Percentiles rank a stretch among this genome's conserved stretches.
phyloP scores from a whole-genome alignment of 2,113 vertebrate species.

The Cryptotis parvus region DNA sequence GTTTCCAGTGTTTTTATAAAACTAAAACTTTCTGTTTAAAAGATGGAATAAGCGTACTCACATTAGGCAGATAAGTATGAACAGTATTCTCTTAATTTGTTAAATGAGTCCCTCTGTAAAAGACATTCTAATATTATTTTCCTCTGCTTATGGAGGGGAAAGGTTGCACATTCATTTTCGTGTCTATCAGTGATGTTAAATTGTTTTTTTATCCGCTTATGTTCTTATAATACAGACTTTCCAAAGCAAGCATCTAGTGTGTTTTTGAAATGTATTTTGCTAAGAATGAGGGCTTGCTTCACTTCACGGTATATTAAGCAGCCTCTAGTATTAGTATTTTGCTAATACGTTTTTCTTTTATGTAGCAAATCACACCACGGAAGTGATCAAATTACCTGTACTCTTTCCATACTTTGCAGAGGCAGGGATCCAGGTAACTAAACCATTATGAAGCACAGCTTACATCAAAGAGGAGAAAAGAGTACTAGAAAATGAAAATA shows the following conservation, averaged over 20 bases:
- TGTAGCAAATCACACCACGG: conserved; percentile 69
- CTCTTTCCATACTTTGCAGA: conserved; percentile 70
- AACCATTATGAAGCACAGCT: conserved; percentile 50
- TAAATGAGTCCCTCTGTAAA: conserved; percentile 23
- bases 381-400: conserved; percentile 79
- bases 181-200: not conserved
- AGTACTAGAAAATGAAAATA: not conserved
- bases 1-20: conserved; percentile 71
- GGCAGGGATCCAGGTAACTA: conserved; percentile 77
- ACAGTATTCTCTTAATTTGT: conserved; percentile 44
- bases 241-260: conserved; percentile 50
- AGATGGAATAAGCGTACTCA: conserved; percentile 25
- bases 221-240: conserved; percentile 53
- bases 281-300: conserved; percentile 54
- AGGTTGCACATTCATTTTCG: not conserved
- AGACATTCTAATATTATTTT: not conserved
- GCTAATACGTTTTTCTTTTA: conserved; percentile 77
- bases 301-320: conserved; percentile 63
- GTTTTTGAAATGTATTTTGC: conserved; percentile 64
- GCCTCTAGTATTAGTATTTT: conserved; percentile 72
- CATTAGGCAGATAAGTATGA: conserved; percentile 42
- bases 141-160: conserved; percentile 27
- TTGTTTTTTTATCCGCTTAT: conserved; percentile 63
- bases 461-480: conserved; percentile 11
- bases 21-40: conserved; percentile 48